phyloP scores from a whole-genome alignment of 2,113 vertebrate species.

The Phylloscopus trochiloides region DNA sequence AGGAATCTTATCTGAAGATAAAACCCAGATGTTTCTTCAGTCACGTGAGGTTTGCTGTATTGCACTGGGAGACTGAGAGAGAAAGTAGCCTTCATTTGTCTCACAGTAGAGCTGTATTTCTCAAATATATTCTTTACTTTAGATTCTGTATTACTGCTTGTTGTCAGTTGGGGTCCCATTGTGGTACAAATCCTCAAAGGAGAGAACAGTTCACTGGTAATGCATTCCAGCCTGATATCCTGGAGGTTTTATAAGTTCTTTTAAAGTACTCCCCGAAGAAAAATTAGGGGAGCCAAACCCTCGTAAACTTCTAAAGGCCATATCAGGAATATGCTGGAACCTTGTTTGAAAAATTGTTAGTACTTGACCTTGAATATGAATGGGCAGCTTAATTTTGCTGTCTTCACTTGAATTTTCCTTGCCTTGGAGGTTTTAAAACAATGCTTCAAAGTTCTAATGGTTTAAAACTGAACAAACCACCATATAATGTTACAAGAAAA shows the following conservation, averaged over 20 bases:
- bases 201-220: background rate
- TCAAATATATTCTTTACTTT: background rate
- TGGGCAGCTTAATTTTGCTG: background rate
- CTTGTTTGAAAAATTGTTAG: background rate
- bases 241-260: constrained; percentile 4
- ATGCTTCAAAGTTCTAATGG: background rate
- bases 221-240: constrained; percentile 3
- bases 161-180: background rate
- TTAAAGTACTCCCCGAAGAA: background rate
- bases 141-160: background rate
- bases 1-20: background rate
- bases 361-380: background rate
- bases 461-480: background rate
- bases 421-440: background rate
- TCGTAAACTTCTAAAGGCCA: background rate
- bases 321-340: background rate
- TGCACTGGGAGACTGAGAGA: background rate
- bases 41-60: background rate
- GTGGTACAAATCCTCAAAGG: constrained; percentile 5
- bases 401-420: background rate
- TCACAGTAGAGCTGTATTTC: background rate
- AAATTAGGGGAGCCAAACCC: background rate
- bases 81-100: background rate
- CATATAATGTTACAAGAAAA: background rate
- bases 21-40: constrained; percentile 16